These are phyloP conservation scores for Apoda limacodes DNA, from an alignment of 2,888 invertebrate species.

Conservation along the genomic window DNA sequence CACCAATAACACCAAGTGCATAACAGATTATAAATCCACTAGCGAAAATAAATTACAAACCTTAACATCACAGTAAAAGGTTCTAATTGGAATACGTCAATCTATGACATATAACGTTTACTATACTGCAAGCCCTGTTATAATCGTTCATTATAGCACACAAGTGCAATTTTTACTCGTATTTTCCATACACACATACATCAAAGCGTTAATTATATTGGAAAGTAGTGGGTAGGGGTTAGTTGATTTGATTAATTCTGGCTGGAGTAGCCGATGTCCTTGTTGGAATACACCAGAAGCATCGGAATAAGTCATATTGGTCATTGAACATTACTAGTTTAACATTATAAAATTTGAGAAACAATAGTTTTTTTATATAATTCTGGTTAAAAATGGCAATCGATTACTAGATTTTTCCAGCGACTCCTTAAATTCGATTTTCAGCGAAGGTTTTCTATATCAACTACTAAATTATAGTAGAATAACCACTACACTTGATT, in stretches of 20 bases:
- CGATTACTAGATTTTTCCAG: too few species aligned
- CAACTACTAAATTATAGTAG: too few species aligned
- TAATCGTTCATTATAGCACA: slow-evolving; percentile 70
- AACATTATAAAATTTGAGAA: too few species aligned
- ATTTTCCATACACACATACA: slow-evolving; percentile 58
- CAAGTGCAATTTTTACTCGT: slow-evolving; percentile 47
- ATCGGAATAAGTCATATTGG: too few species aligned
- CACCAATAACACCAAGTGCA: slow-evolving; percentile 30
- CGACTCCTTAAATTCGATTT: too few species aligned
- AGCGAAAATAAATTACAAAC: slow-evolving; percentile 41
- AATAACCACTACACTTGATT: too few species aligned
- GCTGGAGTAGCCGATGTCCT: slow-evolving; percentile 54
- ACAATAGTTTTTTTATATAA: too few species aligned
- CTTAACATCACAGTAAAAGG: slow-evolving; percentile 45
- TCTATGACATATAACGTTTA: slow-evolving; percentile 39
- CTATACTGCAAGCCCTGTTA: slow-evolving; percentile 51
- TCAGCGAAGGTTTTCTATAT: too few species aligned
- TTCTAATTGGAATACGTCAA: slow-evolving; percentile 26
- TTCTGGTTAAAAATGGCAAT: too few species aligned
- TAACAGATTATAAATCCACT: slow-evolving; percentile 34
- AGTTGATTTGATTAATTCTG: slow-evolving; percentile 70
- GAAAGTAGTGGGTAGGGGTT: slow-evolving; percentile 68
- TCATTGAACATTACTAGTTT: too few species aligned
- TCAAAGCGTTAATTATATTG: slow-evolving; percentile 67
- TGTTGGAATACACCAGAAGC: slow-evolving; percentile 56